These are phyloP conservation scores for Osmerus eperlanus DNA, from an alignment of 2,113 vertebrate genomes.

Conservation along the genomic window DNA sequence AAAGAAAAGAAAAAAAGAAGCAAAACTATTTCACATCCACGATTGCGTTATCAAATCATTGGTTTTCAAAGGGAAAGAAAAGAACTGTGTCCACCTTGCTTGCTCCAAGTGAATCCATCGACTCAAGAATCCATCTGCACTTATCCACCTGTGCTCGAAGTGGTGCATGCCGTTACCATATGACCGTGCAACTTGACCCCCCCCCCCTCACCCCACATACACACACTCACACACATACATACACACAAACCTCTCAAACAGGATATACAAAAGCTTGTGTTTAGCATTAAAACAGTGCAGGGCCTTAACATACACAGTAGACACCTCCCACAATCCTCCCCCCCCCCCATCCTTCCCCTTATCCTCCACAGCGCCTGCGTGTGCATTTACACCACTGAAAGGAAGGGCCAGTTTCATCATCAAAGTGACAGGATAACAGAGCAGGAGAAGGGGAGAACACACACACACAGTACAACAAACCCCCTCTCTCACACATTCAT, in stretches of 20 bases:
- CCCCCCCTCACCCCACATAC: neutral
- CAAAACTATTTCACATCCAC: conserved; percentile 54
- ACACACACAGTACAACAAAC: conserved; percentile 46
- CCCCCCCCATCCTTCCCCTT: neutral
- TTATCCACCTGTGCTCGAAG: conserved; percentile 42
- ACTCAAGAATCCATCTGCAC: conserved; percentile 41
- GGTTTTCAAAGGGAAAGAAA: conserved; percentile 44
- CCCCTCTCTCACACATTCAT: conserved; percentile 29
- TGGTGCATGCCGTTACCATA: conserved; percentile 40
- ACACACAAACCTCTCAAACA: conserved; percentile 45
- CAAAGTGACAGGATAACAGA: conserved; percentile 46
- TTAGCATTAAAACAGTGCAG: conserved; percentile 65
- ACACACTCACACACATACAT: neutral
- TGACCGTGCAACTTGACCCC: conserved; percentile 39
- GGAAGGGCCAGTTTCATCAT: conserved; percentile 27
- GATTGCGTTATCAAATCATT: conserved; percentile 54
- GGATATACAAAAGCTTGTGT: conserved; percentile 67
- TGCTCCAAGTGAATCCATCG: conserved; percentile 40
- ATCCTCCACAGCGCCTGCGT: conserved; percentile 28
- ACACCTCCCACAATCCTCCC: conserved; percentile 16
- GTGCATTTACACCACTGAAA: conserved; percentile 37
- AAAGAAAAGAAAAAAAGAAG: conserved; percentile 11
- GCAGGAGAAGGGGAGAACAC: conserved; percentile 23
- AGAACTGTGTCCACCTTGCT: conserved; percentile 13
- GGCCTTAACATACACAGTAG: conserved; percentile 54